These are phyloP conservation scores for Hipparchia semele DNA, from an alignment of 2,888 invertebrate species.

Conservation along the genomic window DNA sequence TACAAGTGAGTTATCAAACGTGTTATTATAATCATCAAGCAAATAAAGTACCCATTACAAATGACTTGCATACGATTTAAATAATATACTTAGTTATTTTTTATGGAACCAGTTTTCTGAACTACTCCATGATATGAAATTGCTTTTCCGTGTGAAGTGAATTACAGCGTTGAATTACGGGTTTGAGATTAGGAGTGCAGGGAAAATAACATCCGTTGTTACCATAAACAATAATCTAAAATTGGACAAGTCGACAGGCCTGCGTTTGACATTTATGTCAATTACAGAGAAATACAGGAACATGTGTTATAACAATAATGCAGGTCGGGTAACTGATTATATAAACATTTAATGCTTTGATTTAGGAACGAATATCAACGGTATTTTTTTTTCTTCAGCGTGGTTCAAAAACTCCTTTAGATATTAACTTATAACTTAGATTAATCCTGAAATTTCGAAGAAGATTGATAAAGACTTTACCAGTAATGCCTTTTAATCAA, in stretches of 20 bases:
- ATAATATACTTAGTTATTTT: slow-evolving; percentile 3
- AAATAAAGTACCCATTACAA: neutral
- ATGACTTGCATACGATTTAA: neutral
- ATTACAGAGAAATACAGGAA: slow-evolving; percentile 54
- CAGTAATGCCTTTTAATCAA: neutral
- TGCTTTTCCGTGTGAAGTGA: slow-evolving; percentile 23
- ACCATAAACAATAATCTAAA: slow-evolving; percentile 74
- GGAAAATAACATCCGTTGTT: slow-evolving; percentile 69
- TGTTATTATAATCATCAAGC: slow-evolving; percentile 14
- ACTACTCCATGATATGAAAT: slow-evolving; percentile 18
- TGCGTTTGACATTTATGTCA: slow-evolving; percentile 72
- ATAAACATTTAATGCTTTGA: slow-evolving; percentile 23
- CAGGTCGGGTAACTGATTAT: slow-evolving; percentile 7
- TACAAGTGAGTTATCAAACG: slow-evolving; percentile 2
- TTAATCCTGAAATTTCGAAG: no score
- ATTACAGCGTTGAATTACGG: slow-evolving; percentile 18
- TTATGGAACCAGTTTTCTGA: slow-evolving; percentile 5
- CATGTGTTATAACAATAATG: slow-evolving; percentile 41
- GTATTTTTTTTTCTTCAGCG: neutral
- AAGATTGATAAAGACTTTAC: neutral
- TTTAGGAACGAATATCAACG: slow-evolving; percentile 1
- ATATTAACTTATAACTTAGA: no score
- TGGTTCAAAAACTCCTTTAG: neutral
- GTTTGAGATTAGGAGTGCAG: slow-evolving; percentile 28
- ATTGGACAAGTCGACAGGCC: slow-evolving; percentile 56